Evolutionary conservation across 2,797 vertebrate genomes (phyloP), one percentile per base, ranked within the genome.

Genomic region (Kryptopterus vitreolus): DNA sequence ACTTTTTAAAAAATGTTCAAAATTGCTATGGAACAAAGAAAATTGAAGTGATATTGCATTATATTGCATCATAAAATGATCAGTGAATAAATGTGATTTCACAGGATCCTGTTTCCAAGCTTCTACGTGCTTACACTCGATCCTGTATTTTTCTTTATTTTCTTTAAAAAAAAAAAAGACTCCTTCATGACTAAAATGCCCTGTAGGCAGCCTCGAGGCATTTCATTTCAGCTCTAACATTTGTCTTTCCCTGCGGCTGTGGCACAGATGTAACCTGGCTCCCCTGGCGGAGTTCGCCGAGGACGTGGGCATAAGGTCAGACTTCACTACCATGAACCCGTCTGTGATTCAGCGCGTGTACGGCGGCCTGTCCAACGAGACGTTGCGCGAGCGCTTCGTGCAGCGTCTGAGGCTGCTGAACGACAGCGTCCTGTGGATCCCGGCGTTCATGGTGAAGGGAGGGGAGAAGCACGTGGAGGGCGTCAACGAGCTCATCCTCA

Each of bases 291-390:
- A 95, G 86, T 96, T 94, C 88, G 91, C 94, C 80, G 90, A 90
- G 15, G 95, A 96, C 87, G 95, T 96, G 87, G 95, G 95, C 87
- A 90, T 92, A 88, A 94, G 94, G 86, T 96, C 95, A 81, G 95
- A 96, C 92, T 96, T 96, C 92, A 95, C 96, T 90, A 96, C 95
- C 86, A 96, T 96, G 95, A 96, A 96, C 82, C 95, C 95, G 77
- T 96, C 95, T 80, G 95, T 96, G 87, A 94, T 96, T 86, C 95
- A 95, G 90, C 94, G 94, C 91, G 93, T 93, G 24, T 96, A 95
- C 87, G 93, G 94, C 88, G 92, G 94, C 80, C 94, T 96, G 91
- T 91, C 85, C 76, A 95, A 95, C 86, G 92, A 93, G 85, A 94
- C 90, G 80, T 93, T 94, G 89, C 92, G 89, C 89, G 93, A 94